Conservation (phyloP, 1,140 invertebrate genomes). For the Micrasema longulum region DNA sequence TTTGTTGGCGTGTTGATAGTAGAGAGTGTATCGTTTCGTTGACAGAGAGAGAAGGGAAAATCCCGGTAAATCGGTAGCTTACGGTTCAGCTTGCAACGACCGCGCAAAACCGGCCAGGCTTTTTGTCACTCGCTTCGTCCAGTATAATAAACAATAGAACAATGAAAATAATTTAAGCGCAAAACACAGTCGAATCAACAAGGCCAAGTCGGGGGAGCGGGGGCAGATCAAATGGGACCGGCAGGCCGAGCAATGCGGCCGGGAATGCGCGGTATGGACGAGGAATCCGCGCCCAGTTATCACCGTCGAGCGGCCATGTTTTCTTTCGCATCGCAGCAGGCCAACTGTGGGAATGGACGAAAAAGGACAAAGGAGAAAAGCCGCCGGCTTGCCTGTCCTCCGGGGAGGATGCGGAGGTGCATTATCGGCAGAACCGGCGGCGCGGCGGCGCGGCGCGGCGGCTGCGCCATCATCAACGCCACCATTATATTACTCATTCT, state of each 20-base stretch:
- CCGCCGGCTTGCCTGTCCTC: slow-evolving; percentile 26
- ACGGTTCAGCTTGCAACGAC: no score
- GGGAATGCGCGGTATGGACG: slow-evolving; percentile 49
- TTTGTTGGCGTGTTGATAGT: no score
- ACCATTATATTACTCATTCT: no score
- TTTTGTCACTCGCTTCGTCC: slow-evolving; percentile 19
- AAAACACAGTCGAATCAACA: slow-evolving; percentile 49
- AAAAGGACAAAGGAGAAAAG: slow-evolving; percentile 39
- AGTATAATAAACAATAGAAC: slow-evolving; percentile 53
- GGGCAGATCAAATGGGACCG: slow-evolving; percentile 51
- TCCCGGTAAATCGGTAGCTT: background rate
- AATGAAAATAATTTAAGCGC: slow-evolving; percentile 55
- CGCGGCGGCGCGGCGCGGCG: background rate
- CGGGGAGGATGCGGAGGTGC: slow-evolving; percentile 5
- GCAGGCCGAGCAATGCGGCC: slow-evolving; percentile 46
- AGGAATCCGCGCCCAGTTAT: slow-evolving; percentile 49
- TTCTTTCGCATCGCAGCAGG: background rate
- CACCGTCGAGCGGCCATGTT: slow-evolving; percentile 23
- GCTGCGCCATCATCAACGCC: background rate
- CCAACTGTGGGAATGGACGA: slow-evolving; percentile 45
- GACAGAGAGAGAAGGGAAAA: no score
- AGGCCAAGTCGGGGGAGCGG: background rate
- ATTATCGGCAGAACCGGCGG: slow-evolving; percentile 6
- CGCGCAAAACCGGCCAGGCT: slow-evolving; percentile 11
- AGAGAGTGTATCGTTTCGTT: no score